Evolutionary conservation across 1,140 invertebrate species (phyloP), one percentile per base, ranked within the genome.

Genomic region (Coboldia fuscipes): DNA sequence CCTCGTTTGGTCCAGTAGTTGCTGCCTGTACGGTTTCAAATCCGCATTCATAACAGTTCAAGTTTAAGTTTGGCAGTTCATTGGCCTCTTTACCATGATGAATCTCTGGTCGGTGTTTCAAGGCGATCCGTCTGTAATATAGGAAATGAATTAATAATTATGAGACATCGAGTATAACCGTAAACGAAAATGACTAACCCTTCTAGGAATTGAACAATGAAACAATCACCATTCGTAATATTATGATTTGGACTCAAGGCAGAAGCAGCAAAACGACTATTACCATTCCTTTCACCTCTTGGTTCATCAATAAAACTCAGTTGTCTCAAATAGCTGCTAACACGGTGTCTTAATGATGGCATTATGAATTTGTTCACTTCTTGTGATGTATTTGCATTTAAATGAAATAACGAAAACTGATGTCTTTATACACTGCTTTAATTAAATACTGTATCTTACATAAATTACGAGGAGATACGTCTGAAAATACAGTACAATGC

Each of bases 1-100:
- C 80, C 33, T 73, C 75, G 39, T 76, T 69, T 2, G 80, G 80
- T 3, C 80, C 80, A 5, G 78, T 81, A 42, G 65, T 69, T 22
- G 76, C 70, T 13, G 74, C 65, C 19, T 70, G 54, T 24, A 81
- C 61, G 23, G 51, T 51, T 9, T 59, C 49, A 33, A 60, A 45
- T 38, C 66, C 60, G 31, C 54, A 58, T 22, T 58, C 52, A 51
- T 70, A 61, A 42, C 53, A 34, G 2, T 54, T 64, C 13, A 75
- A 43, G 30, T 62, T 51, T 27, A 61, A 61, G 18, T 61, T 60
- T 12, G 72, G 72, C 33, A 75, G 52, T 43, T 75, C 71, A 22
- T 70, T 68, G 23, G 70, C 66, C 43, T 63, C 66, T 43, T 68
- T 61, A 4, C 74, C 71, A 48, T 71, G 66, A 36, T 72, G 58